phyloP scores from a whole-genome alignment of 2,113 vertebrate species.

The Sapayoa aenigma region DNA sequence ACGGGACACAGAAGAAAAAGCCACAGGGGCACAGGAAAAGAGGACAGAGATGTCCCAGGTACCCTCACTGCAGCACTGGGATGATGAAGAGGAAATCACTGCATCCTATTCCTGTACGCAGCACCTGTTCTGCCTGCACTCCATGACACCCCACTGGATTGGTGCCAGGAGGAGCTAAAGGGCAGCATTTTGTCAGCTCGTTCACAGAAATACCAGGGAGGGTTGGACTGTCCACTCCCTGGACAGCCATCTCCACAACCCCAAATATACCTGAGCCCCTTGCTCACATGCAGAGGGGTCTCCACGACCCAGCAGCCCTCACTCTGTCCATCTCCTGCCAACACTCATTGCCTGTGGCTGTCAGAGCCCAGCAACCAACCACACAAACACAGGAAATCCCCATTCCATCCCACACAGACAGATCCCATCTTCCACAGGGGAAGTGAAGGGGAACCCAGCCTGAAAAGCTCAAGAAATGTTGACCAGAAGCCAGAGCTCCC shows the following conservation, averaged over 20 bases:
- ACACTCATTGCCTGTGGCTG: background rate
- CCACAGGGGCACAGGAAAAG: background rate
- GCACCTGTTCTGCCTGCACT: background rate
- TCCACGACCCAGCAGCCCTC: background rate
- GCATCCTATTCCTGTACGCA: background rate
- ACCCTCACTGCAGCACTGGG: accelerated
- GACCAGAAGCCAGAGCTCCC: background rate
- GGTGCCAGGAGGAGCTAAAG: background rate
- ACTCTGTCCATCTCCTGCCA: background rate
- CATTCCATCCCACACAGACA: background rate
- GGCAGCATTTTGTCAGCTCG: background rate
- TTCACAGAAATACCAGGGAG: background rate
- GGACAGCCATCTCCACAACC: background rate
- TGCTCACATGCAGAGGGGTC: background rate
- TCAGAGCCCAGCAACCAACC: background rate
- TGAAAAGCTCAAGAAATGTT: background rate
- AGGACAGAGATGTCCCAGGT: background rate
- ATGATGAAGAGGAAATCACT: background rate
- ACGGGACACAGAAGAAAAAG: background rate
- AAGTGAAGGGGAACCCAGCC: background rate
- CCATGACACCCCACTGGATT: accelerated
- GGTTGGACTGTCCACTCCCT: background rate
- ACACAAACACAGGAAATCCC: background rate
- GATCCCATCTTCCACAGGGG: background rate
- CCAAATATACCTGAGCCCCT: accelerated